These are phyloP conservation scores for Apodemus sylvaticus DNA, from an alignment of 2,113 vertebrate species.

Conservation along the genomic window DNA sequence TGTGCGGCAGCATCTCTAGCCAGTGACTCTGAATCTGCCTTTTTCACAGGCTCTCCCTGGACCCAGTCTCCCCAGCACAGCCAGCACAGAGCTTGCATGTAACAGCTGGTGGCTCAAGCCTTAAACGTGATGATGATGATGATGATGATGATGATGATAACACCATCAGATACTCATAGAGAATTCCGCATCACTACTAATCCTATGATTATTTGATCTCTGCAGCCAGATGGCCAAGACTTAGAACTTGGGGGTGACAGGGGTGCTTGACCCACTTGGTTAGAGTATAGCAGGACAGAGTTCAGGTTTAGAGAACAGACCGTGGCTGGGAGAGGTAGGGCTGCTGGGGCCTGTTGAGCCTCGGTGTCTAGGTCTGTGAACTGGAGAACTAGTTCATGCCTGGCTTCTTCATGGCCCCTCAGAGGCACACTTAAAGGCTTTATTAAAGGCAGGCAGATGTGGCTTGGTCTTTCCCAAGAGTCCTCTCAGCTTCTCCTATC, in stretches of 20 bases:
- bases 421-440: neutral
- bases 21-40: neutral
- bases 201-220: neutral
- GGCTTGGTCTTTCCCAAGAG: neutral
- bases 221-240: neutral
- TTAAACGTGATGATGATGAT: neutral
- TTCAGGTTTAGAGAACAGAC: neutral
- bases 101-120: neutral
- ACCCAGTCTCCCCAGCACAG: too few relatives aligned
- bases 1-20: neutral
- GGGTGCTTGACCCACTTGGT: neutral
- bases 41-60: neutral
- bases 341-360: neutral
- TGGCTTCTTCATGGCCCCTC: neutral
- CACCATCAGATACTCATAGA: neutral
- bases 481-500: neutral
- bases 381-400: neutral
- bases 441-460: constrained; percentile 30
- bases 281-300: neutral
- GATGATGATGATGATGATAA: neutral
- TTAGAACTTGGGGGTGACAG: neutral
- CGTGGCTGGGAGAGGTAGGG: neutral
- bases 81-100: neutral
- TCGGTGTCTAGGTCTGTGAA: neutral
- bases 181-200: too few relatives aligned